Evolutionary conservation across 2,797 vertebrate species (phyloP).

Genomic region (Acanthornis magna): DNA sequence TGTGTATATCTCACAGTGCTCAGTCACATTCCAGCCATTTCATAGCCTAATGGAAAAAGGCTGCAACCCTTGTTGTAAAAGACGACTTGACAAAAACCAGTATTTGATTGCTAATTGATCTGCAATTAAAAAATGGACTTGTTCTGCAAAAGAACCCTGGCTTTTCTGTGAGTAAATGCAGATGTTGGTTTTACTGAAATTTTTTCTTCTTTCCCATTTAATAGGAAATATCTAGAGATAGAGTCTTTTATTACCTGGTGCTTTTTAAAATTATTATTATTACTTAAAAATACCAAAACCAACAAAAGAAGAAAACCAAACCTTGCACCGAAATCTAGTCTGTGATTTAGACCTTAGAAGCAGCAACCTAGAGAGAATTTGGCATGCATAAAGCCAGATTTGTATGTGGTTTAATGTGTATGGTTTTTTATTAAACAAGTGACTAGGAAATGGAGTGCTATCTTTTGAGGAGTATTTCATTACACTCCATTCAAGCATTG

Average conservation of each 20-base stretch:
- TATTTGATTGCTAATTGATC: neutral
- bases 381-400: neutral
- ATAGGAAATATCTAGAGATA: neutral
- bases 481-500: neutral
- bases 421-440: neutral
- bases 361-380: neutral
- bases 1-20: constrained; percentile 10
- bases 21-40: constrained; percentile 47
- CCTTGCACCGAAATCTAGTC: neutral
- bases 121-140: constrained; percentile 36
- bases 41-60: constrained; percentile 45
- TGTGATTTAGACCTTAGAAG: neutral
- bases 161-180: constrained; percentile 69
- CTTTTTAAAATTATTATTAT: neutral
- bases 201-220: neutral
- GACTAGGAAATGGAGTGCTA: neutral
- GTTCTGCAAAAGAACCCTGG: constrained; percentile 38
- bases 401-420: neutral
- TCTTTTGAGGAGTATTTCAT: neutral
- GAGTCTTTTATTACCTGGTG: neutral
- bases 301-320: neutral
- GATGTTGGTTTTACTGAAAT: neutral
- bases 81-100: neutral
- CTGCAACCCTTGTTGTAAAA: constrained; percentile 1
- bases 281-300: neutral